phyloP scores from a whole-genome alignment of 1,140 invertebrate species.

The Ceratitis capitata region DNA sequence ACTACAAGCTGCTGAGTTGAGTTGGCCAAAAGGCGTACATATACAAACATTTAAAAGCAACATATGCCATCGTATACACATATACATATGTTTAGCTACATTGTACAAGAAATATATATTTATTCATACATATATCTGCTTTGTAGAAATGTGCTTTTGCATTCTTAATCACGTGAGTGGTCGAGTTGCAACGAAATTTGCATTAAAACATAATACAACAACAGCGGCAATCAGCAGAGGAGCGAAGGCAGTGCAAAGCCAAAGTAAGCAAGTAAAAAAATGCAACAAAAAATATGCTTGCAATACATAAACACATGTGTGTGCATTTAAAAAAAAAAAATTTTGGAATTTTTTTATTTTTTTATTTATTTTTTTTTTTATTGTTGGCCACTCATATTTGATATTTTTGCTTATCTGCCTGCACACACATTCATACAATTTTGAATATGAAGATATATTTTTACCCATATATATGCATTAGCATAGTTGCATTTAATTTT shows the following conservation, averaged over 20 bases:
- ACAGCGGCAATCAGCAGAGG: constrained; percentile 1
- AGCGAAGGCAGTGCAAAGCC: background rate
- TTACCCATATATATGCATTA: background rate
- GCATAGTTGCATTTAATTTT: background rate
- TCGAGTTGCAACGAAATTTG: constrained; percentile 28
- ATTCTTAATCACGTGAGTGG: constrained; percentile 36
- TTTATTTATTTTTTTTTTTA: background rate
- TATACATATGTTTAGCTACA: background rate
- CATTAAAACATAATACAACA: constrained; percentile 30
- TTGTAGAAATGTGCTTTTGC: background rate
- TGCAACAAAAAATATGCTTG: background rate
- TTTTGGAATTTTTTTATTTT: background rate
- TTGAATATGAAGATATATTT: background rate
- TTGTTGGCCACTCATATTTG: background rate
- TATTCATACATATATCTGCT: background rate
- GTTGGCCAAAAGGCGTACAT: background rate
- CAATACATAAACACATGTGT: too few relatives aligned
- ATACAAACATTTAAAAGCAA: background rate
- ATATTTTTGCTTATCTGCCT: background rate
- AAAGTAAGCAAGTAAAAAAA: background rate
- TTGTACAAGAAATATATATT: background rate
- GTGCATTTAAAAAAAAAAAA: background rate
- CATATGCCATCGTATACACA: background rate
- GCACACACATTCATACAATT: background rate
- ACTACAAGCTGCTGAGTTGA: background rate